These are phyloP conservation scores for Erythrocebus patas DNA, from an alignment of 2,113 vertebrate species.

Conservation along the genomic window DNA sequence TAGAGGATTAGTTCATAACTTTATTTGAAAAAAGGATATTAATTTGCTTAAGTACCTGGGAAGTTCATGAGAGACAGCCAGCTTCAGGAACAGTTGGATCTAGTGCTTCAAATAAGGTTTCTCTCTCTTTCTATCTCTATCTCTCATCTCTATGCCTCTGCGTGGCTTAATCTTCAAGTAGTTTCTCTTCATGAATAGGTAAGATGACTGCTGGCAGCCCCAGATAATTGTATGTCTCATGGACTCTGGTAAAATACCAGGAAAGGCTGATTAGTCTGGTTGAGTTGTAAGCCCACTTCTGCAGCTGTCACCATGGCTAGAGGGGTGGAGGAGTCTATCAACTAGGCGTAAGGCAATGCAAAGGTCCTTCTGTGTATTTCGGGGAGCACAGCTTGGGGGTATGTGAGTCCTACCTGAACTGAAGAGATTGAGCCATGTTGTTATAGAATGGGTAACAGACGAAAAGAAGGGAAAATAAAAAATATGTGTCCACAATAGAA, in stretches of 20 bases:
- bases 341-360: not conserved
- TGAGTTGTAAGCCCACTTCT: not conserved
- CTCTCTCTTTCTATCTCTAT: not conserved
- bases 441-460: not conserved
- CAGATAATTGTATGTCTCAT: not conserved
- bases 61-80: not conserved
- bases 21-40: not conserved
- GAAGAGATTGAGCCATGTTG: not conserved
- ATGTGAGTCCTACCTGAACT: not conserved
- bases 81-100: not conserved
- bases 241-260: not conserved
- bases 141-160: not conserved
- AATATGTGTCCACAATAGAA: not conserved
- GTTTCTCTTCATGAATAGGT: not conserved
- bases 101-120: not conserved
- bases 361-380: not conserved
- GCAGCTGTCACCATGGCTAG: not conserved
- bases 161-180: not conserved
- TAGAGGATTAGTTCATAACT: not conserved
- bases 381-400: not conserved
- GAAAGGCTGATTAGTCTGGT: not conserved
- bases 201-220: not conserved
- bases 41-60: not conserved
- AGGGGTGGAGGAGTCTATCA: not conserved
- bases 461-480: not conserved